These are phyloP conservation scores for Ditula angustiorana DNA, from an alignment of 2,888 invertebrate genomes.

Conservation along the genomic window DNA sequence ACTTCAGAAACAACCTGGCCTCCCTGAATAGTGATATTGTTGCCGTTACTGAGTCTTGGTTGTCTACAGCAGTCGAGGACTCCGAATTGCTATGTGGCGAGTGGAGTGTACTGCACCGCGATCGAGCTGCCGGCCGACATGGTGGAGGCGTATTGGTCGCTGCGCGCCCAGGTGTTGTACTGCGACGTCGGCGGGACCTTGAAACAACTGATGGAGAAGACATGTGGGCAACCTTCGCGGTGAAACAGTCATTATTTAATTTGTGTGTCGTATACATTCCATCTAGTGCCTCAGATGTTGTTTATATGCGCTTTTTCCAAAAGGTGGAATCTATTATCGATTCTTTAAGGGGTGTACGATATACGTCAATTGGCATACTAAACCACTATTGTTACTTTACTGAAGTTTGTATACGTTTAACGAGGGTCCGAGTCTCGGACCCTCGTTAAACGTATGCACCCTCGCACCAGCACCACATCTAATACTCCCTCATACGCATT, in stretches of 20 bases:
- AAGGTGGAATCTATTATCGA: background rate
- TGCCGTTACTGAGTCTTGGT: background rate
- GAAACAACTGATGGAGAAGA: constrained; percentile 7
- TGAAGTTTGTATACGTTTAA: background rate
- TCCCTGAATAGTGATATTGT: background rate
- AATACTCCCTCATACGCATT: background rate
- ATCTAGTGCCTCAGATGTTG: background rate
- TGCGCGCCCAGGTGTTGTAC: background rate
- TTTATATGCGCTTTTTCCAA: background rate
- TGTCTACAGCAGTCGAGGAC: background rate
- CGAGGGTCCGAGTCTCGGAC: too few relatives aligned
- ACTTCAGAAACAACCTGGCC: background rate
- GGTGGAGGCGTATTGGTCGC: constrained; percentile 14
- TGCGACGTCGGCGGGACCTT: background rate
- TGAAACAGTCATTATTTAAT: background rate
- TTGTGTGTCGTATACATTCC: constrained; percentile 10
- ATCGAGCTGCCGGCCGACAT: background rate
- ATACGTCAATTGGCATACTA: background rate
- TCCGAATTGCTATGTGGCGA: background rate
- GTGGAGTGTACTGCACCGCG: constrained; percentile 1
- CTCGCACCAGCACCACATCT: too few relatives aligned
- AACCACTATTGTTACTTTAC: constrained; percentile 5
- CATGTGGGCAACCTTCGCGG: background rate
- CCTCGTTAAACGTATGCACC: too few relatives aligned
- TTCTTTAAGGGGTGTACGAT: background rate